Conservation (phyloP, 2,797 vertebrate species). For the Kryptolebias ocellatus region DNA sequence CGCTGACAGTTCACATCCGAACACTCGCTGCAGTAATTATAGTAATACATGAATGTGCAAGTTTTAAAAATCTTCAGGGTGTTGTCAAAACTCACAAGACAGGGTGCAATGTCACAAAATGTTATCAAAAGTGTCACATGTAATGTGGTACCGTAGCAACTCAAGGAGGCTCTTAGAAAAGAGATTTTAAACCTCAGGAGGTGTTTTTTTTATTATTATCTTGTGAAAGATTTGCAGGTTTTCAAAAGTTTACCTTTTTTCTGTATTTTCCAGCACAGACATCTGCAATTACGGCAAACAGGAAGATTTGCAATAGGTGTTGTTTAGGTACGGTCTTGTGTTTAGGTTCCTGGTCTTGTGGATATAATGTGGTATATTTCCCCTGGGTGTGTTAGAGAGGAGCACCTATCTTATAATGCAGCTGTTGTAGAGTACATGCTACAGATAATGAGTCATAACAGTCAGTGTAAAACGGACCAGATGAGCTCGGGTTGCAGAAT, state of each 20-base stretch:
- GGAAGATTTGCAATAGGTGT: background rate
- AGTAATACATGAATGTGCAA: constrained; percentile 32
- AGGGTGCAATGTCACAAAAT: background rate
- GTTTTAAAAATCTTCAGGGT: constrained; percentile 14
- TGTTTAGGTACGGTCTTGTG: background rate
- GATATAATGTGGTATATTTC: background rate
- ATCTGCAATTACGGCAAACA: background rate
- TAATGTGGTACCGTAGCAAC: background rate
- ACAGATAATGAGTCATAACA: constrained; percentile 4
- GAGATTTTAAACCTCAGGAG: background rate
- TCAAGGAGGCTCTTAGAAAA: background rate
- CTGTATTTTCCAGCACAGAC: constrained; percentile 10
- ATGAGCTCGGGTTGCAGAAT: background rate
- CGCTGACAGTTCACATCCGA: background rate
- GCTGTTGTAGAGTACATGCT: background rate
- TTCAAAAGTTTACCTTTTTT: constrained; percentile 1
- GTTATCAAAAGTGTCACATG: constrained; percentile 26
- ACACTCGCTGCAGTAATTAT: constrained; percentile 21
- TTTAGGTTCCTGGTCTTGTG: background rate
- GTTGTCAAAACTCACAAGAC: constrained; percentile 15
- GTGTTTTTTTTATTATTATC: background rate
- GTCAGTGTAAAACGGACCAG: background rate
- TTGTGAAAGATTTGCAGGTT: background rate
- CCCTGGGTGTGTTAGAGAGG: background rate
- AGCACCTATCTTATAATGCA: background rate